A percentile compares a stretch with the other conserved stretches of the same genome.
These are phyloP conservation scores for Sminthurinus aureus DNA, from an alignment of 2,888 invertebrate species.

Conservation along the genomic window DNA sequence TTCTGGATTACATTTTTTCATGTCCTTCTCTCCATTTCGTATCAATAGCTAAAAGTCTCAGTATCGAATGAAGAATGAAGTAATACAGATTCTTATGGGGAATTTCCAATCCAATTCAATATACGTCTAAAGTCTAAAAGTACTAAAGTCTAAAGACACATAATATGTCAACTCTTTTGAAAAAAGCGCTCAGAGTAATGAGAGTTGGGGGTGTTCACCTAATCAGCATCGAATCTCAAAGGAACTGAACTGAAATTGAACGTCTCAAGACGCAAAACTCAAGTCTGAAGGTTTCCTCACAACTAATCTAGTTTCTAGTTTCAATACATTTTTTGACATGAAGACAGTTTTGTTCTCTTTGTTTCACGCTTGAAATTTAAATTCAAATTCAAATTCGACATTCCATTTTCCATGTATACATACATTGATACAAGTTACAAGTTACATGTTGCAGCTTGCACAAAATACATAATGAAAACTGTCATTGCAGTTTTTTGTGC, in stretches of 20 bases:
- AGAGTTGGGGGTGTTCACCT: not conserved
- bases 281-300: not conserved
- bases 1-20: not conserved
- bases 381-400: not conserved
- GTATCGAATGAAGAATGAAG: too few species aligned
- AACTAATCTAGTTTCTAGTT: not conserved
- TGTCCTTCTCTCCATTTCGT: not conserved
- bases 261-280: too few species aligned
- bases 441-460: too few species aligned
- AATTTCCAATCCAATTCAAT: too few species aligned
- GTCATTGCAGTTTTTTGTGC: too few species aligned
- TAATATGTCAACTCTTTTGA: too few species aligned
- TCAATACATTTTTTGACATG: not conserved
- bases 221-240: not conserved
- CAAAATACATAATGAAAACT: too few species aligned
- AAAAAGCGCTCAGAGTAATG: not conserved
- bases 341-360: not conserved
- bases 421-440: not conserved
- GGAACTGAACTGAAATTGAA: not conserved
- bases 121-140: too few species aligned
- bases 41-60: too few species aligned
- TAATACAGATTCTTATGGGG: too few species aligned
- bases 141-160: too few species aligned
- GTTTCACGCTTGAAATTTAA: not conserved
- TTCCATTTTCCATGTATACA: not conserved